Evolutionary conservation across 2,797 vertebrate genomes (phyloP).

Genomic region (Notamacropus eugenii): DNA sequence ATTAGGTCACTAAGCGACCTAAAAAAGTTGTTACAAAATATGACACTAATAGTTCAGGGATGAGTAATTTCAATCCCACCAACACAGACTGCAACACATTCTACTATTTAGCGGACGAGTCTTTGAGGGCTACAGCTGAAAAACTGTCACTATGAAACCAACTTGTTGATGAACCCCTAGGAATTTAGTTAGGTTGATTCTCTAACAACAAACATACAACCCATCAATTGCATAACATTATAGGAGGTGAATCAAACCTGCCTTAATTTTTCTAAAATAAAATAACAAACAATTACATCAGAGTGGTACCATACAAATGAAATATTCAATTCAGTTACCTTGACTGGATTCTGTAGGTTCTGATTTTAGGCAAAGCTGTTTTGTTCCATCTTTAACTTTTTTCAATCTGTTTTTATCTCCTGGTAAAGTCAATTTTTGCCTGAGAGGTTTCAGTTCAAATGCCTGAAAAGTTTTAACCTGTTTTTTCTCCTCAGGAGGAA

Average conservation of each 20-base stretch:
- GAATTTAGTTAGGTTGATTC: background rate
- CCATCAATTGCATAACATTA: background rate
- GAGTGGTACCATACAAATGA: background rate
- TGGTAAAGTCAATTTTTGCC: conserved; percentile 91
- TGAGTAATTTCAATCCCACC: background rate
- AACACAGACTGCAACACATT: background rate
- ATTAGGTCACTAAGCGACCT: background rate
- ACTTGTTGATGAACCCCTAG: background rate
- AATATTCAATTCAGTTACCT: conserved; percentile 78
- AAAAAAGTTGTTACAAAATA: background rate
- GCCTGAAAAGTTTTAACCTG: conserved; percentile 91
- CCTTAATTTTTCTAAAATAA: background rate
- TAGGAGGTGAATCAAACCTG: background rate
- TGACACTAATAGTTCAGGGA: background rate
- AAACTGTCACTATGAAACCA: background rate
- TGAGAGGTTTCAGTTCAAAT: conserved; percentile 96
- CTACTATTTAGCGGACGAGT: background rate
- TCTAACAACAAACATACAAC: background rate
- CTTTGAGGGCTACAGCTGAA: background rate
- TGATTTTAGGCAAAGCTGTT: conserved; percentile 75
- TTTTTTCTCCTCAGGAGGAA: conserved; percentile 84
- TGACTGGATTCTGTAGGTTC: conserved; percentile 80
- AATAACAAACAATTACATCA: background rate
- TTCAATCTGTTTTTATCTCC: conserved; percentile 90
- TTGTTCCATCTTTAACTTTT: conserved; percentile 82